Percentiles rank a stretch among this genome's conserved stretches.
Evolutionary conservation across 2,888 invertebrate species (phyloP).

Genomic region (Drosophila affinis): DNA sequence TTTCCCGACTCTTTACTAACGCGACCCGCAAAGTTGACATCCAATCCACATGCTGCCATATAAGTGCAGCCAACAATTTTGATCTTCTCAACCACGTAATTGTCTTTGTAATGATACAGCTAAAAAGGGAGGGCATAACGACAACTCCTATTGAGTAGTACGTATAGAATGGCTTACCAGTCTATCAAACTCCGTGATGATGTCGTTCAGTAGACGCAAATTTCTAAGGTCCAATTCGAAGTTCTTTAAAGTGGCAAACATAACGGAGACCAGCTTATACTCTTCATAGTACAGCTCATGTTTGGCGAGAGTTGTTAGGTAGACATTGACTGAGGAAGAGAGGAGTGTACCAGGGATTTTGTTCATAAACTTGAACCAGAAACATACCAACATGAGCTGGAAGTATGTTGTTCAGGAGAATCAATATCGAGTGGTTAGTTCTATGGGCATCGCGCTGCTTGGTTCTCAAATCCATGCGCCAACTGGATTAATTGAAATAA

Average conservation of each 20-base stretch:
- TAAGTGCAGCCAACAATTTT: slow-evolving; percentile 98
- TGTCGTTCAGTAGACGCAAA: slow-evolving; percentile 91
- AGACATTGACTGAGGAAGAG: slow-evolving; percentile 34
- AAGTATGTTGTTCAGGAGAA: slow-evolving; percentile 95
- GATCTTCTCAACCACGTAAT: slow-evolving; percentile 94
- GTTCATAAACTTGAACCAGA: background rate
- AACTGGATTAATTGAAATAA: slow-evolving; percentile 74
- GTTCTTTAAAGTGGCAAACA: slow-evolving; percentile 96
- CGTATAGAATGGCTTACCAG: slow-evolving; percentile 84
- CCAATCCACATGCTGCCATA: slow-evolving; percentile 97
- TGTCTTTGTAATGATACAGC: slow-evolving; percentile 85
- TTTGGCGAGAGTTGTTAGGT: slow-evolving; percentile 87
- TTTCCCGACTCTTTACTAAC: slow-evolving; percentile 47
- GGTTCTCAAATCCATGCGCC: slow-evolving; percentile 88
- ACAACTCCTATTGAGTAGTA: too few species aligned
- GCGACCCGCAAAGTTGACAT: slow-evolving; percentile 86
- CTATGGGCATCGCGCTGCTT: slow-evolving; percentile 93
- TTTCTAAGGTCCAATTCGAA: slow-evolving; percentile 87
- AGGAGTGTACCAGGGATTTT: slow-evolving; percentile 31
- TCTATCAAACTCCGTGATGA: slow-evolving; percentile 96
- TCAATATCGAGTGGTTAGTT: slow-evolving; percentile 93
- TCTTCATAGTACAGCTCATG: slow-evolving; percentile 93
- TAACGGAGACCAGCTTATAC: slow-evolving; percentile 94
- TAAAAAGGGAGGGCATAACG: slow-evolving; percentile 72
- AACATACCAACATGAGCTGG: slow-evolving; percentile 94